A percentile compares a stretch with the other conserved stretches of the same genome.
phyloP scores from a whole-genome alignment of 1,140 invertebrate species.

The Kradibia gibbosae region DNA sequence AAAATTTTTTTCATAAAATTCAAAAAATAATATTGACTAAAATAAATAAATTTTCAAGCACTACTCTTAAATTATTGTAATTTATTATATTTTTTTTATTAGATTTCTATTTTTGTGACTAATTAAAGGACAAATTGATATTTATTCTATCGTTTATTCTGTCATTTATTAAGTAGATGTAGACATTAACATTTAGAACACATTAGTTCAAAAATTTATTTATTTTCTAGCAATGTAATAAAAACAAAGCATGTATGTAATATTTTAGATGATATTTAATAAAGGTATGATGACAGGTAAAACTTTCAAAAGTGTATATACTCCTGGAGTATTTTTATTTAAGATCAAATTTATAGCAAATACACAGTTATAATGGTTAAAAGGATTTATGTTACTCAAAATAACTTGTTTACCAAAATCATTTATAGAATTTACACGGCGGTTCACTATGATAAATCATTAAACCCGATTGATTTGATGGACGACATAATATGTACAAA shows the following conservation, averaged over 20 bases:
- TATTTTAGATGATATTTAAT: conserved; percentile 9
- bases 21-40: too few species aligned
- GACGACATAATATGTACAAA: neutral
- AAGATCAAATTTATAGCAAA: neutral
- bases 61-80: too few species aligned
- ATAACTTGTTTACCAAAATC: neutral
- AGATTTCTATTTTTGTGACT: too few species aligned
- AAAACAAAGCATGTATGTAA: neutral
- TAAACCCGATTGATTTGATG: neutral
- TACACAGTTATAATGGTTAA: neutral
- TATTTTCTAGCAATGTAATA: neutral
- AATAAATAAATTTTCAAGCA: too few species aligned
- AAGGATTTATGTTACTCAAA: neutral
- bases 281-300: neutral
- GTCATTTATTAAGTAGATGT: too few species aligned
- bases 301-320: neutral
- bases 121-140: too few species aligned
- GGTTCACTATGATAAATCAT: neutral
- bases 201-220: neutral
- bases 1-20: neutral
- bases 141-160: too few species aligned
- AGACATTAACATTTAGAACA: neutral
- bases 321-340: conserved; percentile 5
- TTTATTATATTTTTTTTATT: too few species aligned
- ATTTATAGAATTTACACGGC: neutral